Conservation (phyloP, 2,888 invertebrate species). For the Isotomurus palustris region DNA sequence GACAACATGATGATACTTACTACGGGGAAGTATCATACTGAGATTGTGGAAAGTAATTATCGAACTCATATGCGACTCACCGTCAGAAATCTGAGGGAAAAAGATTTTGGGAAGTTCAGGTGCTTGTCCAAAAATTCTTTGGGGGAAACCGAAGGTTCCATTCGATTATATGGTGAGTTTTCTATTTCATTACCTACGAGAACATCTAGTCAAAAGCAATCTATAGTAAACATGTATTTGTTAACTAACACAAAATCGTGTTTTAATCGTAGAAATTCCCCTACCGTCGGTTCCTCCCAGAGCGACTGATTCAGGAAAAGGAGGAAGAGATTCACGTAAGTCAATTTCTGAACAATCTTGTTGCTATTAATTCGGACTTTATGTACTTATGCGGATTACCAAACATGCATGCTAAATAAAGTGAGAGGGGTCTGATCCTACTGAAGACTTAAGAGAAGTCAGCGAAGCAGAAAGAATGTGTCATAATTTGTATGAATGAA, state of each 20-base stretch:
- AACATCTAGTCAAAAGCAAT: constrained; percentile 1
- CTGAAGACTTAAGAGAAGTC: too few relatives aligned
- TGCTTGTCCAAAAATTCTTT: constrained; percentile 91
- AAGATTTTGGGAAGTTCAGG: constrained; percentile 83
- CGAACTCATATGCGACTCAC: constrained; percentile 85
- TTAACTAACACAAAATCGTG: too few relatives aligned
- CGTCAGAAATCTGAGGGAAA: constrained; percentile 73
- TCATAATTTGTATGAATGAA: too few relatives aligned
- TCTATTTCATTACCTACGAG: constrained; percentile 1
- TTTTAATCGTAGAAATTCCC: constrained; percentile 69
- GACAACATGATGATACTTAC: constrained; percentile 84
- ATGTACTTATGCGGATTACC: too few relatives aligned
- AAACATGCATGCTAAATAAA: too few relatives aligned
- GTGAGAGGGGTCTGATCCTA: too few relatives aligned
- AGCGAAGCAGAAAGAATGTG: too few relatives aligned
- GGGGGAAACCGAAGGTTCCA: constrained; percentile 88
- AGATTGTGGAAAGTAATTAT: constrained; percentile 79
- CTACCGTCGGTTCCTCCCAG: constrained; percentile 80
- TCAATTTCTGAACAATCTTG: constrained; percentile 8
- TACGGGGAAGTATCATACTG: constrained; percentile 79
- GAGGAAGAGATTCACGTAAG: too few relatives aligned
- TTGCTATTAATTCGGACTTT: too few relatives aligned
- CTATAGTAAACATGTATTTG: too few relatives aligned
- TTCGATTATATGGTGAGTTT: constrained; percentile 77
- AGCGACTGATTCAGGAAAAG: constrained; percentile 63